Conservation (phyloP, 2,888 invertebrate genomes). For the Polydesmus complanatus region DNA sequence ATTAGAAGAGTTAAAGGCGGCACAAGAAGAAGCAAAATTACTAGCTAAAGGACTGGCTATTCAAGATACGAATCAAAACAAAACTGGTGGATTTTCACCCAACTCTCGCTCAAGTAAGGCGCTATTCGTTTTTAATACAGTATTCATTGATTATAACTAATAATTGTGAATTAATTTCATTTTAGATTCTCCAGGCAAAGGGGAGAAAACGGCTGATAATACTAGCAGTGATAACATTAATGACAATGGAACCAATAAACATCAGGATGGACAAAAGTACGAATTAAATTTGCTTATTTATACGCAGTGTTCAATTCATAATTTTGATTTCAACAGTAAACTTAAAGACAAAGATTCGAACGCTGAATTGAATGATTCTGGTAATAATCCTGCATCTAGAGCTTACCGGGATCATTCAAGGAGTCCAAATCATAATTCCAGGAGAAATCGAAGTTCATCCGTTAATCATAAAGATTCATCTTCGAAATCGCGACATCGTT, state of each 20-base stretch:
- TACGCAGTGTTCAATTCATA: no score
- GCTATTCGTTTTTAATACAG: no score
- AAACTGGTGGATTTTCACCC: conserved; percentile 14
- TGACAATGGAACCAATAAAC: background rate
- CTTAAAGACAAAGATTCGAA: background rate
- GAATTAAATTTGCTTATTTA: background rate
- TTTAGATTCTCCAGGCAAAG: conserved; percentile 15
- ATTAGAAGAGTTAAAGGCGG: conserved; percentile 55
- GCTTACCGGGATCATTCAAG: background rate
- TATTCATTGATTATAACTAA: no score
- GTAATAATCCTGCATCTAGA: background rate
- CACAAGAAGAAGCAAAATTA: conserved; percentile 51
- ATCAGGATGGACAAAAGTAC: conserved; percentile 10
- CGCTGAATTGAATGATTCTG: background rate
- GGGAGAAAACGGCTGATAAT: conserved; percentile 14
- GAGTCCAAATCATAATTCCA: background rate
- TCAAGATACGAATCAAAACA: conserved; percentile 18
- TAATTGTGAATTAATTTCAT: background rate
- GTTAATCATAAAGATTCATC: conserved; percentile 14
- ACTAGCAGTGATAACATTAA: conserved; percentile 11
- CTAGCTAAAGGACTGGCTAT: conserved; percentile 37
- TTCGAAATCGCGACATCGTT: conserved; percentile 29
- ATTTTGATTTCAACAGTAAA: background rate
- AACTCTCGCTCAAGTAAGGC: conserved; percentile 10
- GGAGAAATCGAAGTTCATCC: background rate